Base-by-base conservation (phyloP, 2,797 vertebrate species). In the Remorina albescens region DNA sequence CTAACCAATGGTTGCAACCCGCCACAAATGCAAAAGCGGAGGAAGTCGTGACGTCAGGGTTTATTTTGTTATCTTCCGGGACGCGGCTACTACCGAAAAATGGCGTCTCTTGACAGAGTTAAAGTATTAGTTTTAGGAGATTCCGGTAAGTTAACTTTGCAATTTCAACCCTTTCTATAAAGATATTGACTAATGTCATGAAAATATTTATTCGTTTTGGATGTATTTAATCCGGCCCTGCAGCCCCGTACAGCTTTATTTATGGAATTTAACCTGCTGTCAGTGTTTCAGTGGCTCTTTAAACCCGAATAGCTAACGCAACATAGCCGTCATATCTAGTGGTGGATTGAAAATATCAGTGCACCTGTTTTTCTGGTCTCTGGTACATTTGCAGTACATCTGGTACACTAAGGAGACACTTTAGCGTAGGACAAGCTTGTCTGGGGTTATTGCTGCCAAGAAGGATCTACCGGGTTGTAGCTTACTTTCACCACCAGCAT, bases 101-200 rank as follows among this genome's bases (percentile, higher is more conserved):
- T 99, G 98, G 97, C 97, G 59, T 96, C 97, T 49, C 88, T 99
- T 80, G 97, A 99, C 63, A 94, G 97, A 61, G 96, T 99, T 0
- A 99, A 99, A 89, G 97, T 99, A 4, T 77, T 99, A 85, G 98
- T 99, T 71, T 90, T 99, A 88, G 98, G 98, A 39, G 98, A 99
- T 91, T 99, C 98, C 19, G 98, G 98, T 98, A 89, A 89, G 90
- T 79, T 49, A 26, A 26, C 0, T 77, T 68, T 0, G 0, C 5
- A 1, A 9, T 1, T 13, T 2, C 16, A 4, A 42, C 0, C 25
- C 1, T n/a, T 3, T 19, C 5, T 46, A 18, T 21, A 0, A 55
- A 60, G 1, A 3, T 9, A 3, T 41, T 2, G 49, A 1, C 0
- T 56, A 34, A 9, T 63, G 25, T 46, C 23, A 28, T 7, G 3